Evolutionary conservation across 2,888 invertebrate species (phyloP), one percentile per base, ranked within the genome.

Genomic region (Platycheirus albimanus): DNA sequence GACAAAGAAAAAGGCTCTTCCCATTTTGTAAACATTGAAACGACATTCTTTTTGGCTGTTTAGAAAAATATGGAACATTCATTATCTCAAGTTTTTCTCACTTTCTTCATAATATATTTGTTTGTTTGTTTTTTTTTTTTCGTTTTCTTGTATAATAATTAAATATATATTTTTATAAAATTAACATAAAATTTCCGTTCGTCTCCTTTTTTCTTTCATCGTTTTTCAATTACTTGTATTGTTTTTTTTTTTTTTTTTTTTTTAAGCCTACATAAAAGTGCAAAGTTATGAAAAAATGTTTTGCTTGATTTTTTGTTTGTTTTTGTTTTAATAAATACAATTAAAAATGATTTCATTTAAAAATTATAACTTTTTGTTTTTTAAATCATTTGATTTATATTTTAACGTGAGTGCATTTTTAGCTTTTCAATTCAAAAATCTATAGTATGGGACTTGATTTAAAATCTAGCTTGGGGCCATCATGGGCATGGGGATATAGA

Each of bases 81-180:
- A 78, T 75, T 75, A 52, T 58, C 63, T 66, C 67, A 75, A 77
- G 56, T 81, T 75, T 78, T 70, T 81, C 71, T 69, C 51, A 67
- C 63, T 75, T 78, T 75, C 83, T 83, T 71, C 85, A 85, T 81
- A 64, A 81, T 77, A 77, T 77, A 77, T 79, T 76, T 70, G 58
- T 84, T 84, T n/a, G n/a, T 71, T 84, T 61, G 11, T 17, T 11
- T 47, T 47, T 5, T 47, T 5, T 52, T 24, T 56, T 41, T 58
- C 41, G 15, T 41, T 41, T 56, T 58, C 56, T 58, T 58, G 74
- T 85, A 79, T 85, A 85, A 85, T 84, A 85, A 86, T 85, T 86
- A 86, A 86, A 86, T 85, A 85, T 85, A 84, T 80, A 80, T 84
- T 85, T 75, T 85, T 83, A 85, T 80, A 83, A 81, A 85, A 85